phyloP scores from a whole-genome alignment of 2,888 invertebrate species.

The Orthonevra nobilis region DNA sequence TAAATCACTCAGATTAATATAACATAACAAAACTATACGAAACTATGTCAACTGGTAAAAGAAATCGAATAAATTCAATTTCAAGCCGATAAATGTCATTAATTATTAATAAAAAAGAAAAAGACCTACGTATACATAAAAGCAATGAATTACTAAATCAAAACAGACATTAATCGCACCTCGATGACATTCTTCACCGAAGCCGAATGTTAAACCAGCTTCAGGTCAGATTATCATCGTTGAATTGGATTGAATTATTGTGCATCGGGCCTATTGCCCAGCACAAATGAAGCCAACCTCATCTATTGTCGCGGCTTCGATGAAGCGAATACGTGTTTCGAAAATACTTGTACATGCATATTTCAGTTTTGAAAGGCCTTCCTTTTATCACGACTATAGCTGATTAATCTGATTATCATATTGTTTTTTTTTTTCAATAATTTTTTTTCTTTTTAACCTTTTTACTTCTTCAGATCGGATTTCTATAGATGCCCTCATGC shows the following conservation, averaged over 20 bases:
- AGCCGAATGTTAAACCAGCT: slow-evolving; percentile 21
- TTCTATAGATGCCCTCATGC: slow-evolving; percentile 77
- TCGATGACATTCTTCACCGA: slow-evolving; percentile 33
- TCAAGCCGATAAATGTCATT: slow-evolving; percentile 7
- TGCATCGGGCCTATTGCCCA: slow-evolving; percentile 54
- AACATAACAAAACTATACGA: background rate
- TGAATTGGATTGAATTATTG: slow-evolving; percentile 39
- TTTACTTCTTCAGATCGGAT: slow-evolving; percentile 75
- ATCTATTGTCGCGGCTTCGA: background rate
- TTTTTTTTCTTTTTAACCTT: background rate
- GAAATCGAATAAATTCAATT: slow-evolving; percentile 41
- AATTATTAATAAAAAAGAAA: slow-evolving; percentile 29
- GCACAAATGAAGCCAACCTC: too few relatives aligned
- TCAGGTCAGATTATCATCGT: slow-evolving; percentile 42
- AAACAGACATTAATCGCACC: slow-evolving; percentile 49
- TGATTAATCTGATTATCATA: slow-evolving; percentile 16
- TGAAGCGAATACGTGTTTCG: background rate
- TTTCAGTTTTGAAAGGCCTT: slow-evolving; percentile 30
- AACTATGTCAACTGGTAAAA: slow-evolving; percentile 32
- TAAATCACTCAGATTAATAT: slow-evolving; percentile 18
- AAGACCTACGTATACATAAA: slow-evolving; percentile 28
- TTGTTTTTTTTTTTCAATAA: slow-evolving; percentile 72
- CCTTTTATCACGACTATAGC: background rate
- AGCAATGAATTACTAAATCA: slow-evolving; percentile 43
- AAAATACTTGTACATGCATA: slow-evolving; percentile 28